Evolutionary conservation across 92 coral and sea anemone species (phyloP).

Genomic region (Galaxea fascicularis): DNA sequence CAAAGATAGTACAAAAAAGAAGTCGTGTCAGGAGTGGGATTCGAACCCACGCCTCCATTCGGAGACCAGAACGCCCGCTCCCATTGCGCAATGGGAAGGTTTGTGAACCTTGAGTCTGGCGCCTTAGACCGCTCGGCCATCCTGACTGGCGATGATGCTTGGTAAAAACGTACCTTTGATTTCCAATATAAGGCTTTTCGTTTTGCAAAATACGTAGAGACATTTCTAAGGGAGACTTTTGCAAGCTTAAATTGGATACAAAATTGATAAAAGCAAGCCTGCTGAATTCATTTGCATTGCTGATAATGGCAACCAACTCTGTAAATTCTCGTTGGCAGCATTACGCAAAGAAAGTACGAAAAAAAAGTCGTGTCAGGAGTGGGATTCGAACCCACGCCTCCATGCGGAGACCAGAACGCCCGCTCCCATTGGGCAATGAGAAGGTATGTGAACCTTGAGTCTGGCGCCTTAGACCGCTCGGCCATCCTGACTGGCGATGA

Average conservation of each 20-base stretch:
- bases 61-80: slow-evolving; percentile 72
- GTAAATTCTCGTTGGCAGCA: too few species aligned
- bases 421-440: not conserved
- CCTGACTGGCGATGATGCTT: too few species aligned
- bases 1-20: too few species aligned
- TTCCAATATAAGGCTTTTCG: too few species aligned
- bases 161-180: too few species aligned
- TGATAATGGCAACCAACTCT: too few species aligned
- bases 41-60: slow-evolving; percentile 95
- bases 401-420: slow-evolving; percentile 81
- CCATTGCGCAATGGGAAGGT: slow-evolving; percentile 1
- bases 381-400: slow-evolving; percentile 97
- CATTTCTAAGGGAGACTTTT: too few species aligned
- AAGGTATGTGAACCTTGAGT: slow-evolving; percentile 77
- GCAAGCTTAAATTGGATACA: too few species aligned
- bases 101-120: slow-evolving; percentile 92
- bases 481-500: slow-evolving; percentile 93
- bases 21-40: slow-evolving; percentile 82
- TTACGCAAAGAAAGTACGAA: too few species aligned
- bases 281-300: too few species aligned
- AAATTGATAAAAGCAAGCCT: too few species aligned
- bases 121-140: slow-evolving; percentile 99
- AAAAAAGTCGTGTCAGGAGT: slow-evolving; percentile 90
- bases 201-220: too few species aligned
- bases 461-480: slow-evolving; percentile 99